phyloP scores from a whole-genome alignment of 1,140 invertebrate species.

The Cylas formicarius region DNA sequence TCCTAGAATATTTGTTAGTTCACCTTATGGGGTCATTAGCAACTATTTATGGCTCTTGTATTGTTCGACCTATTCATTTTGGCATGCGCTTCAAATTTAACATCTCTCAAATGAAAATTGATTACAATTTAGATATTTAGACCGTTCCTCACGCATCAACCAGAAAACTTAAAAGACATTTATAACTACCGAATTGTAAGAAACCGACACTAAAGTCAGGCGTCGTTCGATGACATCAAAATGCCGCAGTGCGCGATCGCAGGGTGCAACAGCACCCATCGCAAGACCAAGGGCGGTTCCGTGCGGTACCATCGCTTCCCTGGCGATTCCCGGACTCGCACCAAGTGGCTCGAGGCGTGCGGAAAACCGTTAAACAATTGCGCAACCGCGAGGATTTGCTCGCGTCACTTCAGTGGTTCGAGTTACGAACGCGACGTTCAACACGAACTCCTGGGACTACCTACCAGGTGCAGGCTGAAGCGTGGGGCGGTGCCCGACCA shows the following conservation, averaged over 20 bases:
- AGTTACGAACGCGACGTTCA: constrained; percentile 53
- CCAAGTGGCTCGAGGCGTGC: constrained; percentile 48
- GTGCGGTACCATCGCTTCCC: constrained; percentile 54
- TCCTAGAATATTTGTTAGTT: no score
- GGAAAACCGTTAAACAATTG: constrained; percentile 48
- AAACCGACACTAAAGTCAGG: no score
- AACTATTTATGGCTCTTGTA: no score
- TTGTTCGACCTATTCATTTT: no score
- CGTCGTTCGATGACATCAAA: constrained; percentile 18
- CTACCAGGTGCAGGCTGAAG: constrained; percentile 47
- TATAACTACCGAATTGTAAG: no score
- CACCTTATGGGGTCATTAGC: no score
- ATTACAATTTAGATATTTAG: no score
- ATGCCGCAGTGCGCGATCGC: constrained; percentile 55
- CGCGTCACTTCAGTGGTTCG: constrained; percentile 47
- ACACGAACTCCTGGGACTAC: constrained; percentile 50
- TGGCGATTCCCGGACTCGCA: constrained; percentile 47
- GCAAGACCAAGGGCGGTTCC: constrained; percentile 49
- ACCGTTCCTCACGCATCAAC: no score
- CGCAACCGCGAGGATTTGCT: constrained; percentile 52
- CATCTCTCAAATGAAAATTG: no score
- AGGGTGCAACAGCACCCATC: constrained; percentile 51
- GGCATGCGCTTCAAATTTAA: no score
- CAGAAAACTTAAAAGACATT: no score
- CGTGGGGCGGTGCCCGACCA: constrained; percentile 46